phyloP scores from a whole-genome alignment of 2,797 vertebrate genomes.

The Poeciliopsis paucimaculata region DNA sequence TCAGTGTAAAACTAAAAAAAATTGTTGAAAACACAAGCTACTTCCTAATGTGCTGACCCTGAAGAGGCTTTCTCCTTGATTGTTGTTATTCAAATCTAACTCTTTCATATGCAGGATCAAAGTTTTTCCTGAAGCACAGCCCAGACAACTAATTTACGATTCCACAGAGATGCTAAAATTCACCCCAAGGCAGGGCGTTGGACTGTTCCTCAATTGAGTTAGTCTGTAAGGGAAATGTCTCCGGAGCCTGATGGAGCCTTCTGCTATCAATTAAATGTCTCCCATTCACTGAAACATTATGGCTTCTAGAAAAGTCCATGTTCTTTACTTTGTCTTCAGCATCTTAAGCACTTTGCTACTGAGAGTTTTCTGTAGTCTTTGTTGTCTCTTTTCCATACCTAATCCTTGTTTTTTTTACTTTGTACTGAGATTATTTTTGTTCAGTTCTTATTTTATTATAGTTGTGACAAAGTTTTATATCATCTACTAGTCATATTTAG shows the following conservation, averaged over 20 bases:
- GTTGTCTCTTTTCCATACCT: not conserved
- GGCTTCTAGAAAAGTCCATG: not conserved
- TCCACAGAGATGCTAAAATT: constrained; percentile 19
- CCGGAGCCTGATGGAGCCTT: not conserved
- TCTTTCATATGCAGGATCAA: not conserved
- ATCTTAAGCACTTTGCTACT: not conserved
- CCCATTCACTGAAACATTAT: not conserved
- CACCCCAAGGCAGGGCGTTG: constrained; percentile 6
- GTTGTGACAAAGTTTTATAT: not conserved
- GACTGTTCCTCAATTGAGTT: not conserved
- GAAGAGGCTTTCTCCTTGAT: constrained; percentile 4
- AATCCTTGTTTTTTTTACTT: not conserved
- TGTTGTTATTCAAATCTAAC: not conserved
- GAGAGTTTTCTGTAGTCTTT: not conserved
- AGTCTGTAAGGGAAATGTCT: not conserved
- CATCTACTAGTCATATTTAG: not conserved
- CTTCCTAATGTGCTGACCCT: constrained; percentile 32
- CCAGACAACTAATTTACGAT: constrained; percentile 9
- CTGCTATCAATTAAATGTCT: constrained; percentile 7
- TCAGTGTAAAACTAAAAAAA: constrained; percentile 13
- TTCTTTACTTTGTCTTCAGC: not conserved
- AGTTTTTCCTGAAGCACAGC: not conserved
- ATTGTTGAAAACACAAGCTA: constrained; percentile 18
- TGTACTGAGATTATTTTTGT: not conserved
- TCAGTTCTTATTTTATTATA: not conserved